Evolutionary conservation across 1,140 invertebrate genomes (phyloP).

Genomic region (Rhagoletis zephyria): DNA sequence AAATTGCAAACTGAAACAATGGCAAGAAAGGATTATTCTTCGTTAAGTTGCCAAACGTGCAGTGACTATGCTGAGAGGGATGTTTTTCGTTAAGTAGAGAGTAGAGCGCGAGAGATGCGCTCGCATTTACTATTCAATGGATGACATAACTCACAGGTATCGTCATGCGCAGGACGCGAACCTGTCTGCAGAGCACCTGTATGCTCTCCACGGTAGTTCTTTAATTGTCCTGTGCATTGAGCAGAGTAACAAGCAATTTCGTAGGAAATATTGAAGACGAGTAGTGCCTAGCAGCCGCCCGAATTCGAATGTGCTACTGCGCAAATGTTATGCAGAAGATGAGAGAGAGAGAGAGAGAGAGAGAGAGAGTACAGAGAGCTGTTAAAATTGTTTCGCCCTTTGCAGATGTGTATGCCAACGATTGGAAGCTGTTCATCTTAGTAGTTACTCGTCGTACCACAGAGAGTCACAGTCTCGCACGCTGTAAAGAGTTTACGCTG

Average conservation of each 20-base stretch:
- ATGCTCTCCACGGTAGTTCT: neutral
- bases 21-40: constrained; percentile 21
- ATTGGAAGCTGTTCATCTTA: neutral
- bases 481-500: neutral
- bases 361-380: neutral
- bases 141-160: neutral
- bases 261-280: too few species aligned
- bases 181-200: neutral
- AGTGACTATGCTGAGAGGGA: neutral
- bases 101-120: neutral
- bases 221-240: neutral
- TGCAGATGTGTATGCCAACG: neutral
- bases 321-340: neutral
- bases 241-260: too few species aligned
- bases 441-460: neutral
- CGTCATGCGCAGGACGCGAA: neutral
- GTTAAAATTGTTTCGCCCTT: neutral
- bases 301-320: neutral
- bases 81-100: constrained; percentile 16
- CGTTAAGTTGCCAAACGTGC: constrained; percentile 12
- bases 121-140: neutral
- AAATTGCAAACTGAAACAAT: constrained; percentile 50
- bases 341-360: too few species aligned
- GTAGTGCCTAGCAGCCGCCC: too few species aligned
- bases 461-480: neutral